Evolutionary conservation across 1,140 invertebrate genomes (phyloP), one percentile per base, ranked within the genome.

Genomic region (Cyphomyrmex costatus): DNA sequence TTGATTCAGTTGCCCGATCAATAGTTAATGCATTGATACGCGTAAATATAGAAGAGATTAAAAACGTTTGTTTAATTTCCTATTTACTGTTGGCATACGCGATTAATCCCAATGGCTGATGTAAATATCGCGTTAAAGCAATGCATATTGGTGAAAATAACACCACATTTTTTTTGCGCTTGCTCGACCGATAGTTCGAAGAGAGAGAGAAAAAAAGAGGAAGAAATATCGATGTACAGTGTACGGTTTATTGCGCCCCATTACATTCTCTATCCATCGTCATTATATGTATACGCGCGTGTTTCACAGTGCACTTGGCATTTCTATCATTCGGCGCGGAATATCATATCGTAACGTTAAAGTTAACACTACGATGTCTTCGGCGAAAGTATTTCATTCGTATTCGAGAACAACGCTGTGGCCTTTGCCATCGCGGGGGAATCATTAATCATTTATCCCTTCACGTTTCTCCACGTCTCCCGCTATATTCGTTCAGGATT

Each of bases 341-440:
- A 73, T 83, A 83, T 83, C 79, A 73, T 46, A 73, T 79, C 12
- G 78, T 27, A 24, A 60, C 36, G 53, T 74, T 73, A 16, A n/a
- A 83, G 79, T 83, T 83, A 83, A 83, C 79, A 83, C 79, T 33
- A 60, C 79, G 79, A 83, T 74, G 79, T 83, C 68, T 83, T 83
- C 79, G 12, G n/a, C 36, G 24, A 42, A 49, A 58, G 53, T 56
- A n/a, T 73, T 73, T 6, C 8, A 21, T 36, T 21, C n/a, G 63
- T 3, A 60, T 61, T 73, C 68, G 36, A 12, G 56, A 24, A 33
- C 58, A 83, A 60, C 66, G 19, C 42, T 24, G 79, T 36, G 36
- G 53, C 53, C 74, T 83, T 74, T 65, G 24, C 24, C 33, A 60
- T 27, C 30, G 30, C 46, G 46, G 19, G 33, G 19, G 36, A 21